Evolutionary conservation across 2,797 vertebrate species (phyloP).

Genomic region (Sternotherus odoratus): DNA sequence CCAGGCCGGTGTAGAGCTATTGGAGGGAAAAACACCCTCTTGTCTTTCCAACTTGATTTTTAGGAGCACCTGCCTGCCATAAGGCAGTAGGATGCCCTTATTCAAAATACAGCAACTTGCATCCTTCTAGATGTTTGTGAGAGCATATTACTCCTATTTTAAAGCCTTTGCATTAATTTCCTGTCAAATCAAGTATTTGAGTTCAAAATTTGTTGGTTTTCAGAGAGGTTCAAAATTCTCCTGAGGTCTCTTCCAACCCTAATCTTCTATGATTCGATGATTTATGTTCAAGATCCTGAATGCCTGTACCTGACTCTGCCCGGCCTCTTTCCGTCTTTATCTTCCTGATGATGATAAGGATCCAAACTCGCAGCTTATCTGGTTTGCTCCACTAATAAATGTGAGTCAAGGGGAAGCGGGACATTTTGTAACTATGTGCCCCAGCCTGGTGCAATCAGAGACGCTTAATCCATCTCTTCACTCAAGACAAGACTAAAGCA

Average conservation of each 20-base stretch:
- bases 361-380: constrained; percentile 27
- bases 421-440: constrained; percentile 33
- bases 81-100: not conserved
- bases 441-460: constrained; percentile 50
- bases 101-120: not conserved
- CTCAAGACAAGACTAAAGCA: constrained; percentile 45
- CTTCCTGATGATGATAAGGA: constrained; percentile 34
- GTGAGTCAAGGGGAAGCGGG: not conserved
- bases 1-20: constrained; percentile 68
- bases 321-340: constrained; percentile 52
- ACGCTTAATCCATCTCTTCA: constrained; percentile 70
- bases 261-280: constrained; percentile 21
- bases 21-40: constrained; percentile 18
- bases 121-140: constrained; percentile 45
- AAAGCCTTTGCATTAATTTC: constrained; percentile 60
- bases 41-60: constrained; percentile 48
- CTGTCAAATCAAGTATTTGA: constrained; percentile 69
- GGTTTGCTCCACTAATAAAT: not conserved
- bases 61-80: not conserved
- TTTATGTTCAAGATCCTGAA: constrained; percentile 56
- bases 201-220: constrained; percentile 61
- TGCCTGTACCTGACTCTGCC: constrained; percentile 64
- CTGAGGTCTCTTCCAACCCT: too few species aligned
- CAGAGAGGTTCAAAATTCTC: too few species aligned
- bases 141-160: constrained; percentile 63